phyloP scores from a whole-genome alignment of 2,888 invertebrate species.

The Lycaena phlaeas region DNA sequence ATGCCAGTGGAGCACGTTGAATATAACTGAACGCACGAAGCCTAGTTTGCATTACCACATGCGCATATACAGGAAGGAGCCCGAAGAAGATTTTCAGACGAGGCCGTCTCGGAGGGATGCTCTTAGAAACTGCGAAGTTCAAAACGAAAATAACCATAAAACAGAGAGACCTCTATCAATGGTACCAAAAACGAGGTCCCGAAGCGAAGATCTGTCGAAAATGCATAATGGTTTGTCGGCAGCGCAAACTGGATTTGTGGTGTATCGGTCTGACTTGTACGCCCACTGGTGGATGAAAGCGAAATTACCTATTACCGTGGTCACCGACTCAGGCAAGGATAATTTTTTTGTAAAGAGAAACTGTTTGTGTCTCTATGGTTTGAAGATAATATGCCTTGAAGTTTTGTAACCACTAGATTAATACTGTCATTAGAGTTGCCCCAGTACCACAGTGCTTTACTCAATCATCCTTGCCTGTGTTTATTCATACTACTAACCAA shows the following conservation, averaged over 20 bases:
- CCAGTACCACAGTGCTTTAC: constrained; percentile 73
- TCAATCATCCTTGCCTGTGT: constrained; percentile 75
- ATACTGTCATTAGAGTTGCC: constrained; percentile 62
- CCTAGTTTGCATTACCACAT: constrained; percentile 67
- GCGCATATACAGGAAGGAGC: constrained; percentile 59
- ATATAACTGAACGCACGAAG: constrained; percentile 60
- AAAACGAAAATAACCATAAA: constrained; percentile 36
- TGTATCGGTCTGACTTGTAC: constrained; percentile 88
- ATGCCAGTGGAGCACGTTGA: constrained; percentile 63
- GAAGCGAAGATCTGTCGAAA: constrained; percentile 63
- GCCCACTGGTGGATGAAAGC: constrained; percentile 96
- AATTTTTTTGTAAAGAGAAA: constrained; percentile 71
- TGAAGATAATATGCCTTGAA: constrained; percentile 70
- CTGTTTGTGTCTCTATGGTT: constrained; percentile 70
- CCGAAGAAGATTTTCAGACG: constrained; percentile 28
- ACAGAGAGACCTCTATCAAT: constrained; percentile 26
- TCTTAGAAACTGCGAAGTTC: constrained; percentile 46
- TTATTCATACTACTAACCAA: constrained; percentile 68
- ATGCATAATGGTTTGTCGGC: constrained; percentile 53
- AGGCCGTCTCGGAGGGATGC: constrained; percentile 44
- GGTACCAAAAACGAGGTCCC: constrained; percentile 51
- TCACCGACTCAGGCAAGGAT: constrained; percentile 75
- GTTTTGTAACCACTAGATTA: constrained; percentile 68
- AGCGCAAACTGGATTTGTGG: constrained; percentile 59
- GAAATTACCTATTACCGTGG: constrained; percentile 79